Evolutionary conservation across 2,888 invertebrate genomes (phyloP).

Genomic region (Trissonchulus sp.): DNA sequence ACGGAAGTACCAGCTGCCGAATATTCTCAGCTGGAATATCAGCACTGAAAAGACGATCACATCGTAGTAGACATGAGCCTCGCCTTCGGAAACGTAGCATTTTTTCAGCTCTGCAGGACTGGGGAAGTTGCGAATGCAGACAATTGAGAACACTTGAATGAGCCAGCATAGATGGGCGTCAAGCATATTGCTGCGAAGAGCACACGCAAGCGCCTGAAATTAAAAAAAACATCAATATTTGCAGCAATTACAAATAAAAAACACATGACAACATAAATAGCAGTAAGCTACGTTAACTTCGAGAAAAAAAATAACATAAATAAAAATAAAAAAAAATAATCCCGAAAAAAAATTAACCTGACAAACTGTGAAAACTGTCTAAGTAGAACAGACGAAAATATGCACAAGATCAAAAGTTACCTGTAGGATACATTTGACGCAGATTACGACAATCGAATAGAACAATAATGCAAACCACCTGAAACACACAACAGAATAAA

Average conservation of each 20-base stretch:
- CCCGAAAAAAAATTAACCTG: slow-evolving; percentile 21
- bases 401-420: too few relatives aligned
- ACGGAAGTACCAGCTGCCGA: slow-evolving; percentile 92
- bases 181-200: not conserved
- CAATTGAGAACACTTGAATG: slow-evolving; percentile 81
- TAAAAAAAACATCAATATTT: too few relatives aligned
- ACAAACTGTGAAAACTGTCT: slow-evolving; percentile 27
- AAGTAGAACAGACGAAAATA: too few relatives aligned
- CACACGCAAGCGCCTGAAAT: slow-evolving; percentile 48
- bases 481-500: too few relatives aligned
- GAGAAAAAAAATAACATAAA: slow-evolving; percentile 54
- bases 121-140: slow-evolving; percentile 63
- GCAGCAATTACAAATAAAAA: too few relatives aligned
- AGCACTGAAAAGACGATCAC: slow-evolving; percentile 87
- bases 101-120: not conserved
- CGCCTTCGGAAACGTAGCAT: slow-evolving; percentile 54
- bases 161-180: slow-evolving; percentile 59
- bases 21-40: slow-evolving; percentile 79
- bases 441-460: slow-evolving; percentile 83
- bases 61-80: slow-evolving; percentile 88
- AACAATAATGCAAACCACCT: slow-evolving; percentile 79
- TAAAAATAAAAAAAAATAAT: slow-evolving; percentile 49
- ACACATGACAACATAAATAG: too few relatives aligned
- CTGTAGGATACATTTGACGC: slow-evolving; percentile 72
- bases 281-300: too few relatives aligned